Percentiles rank a stretch among this genome's conserved stretches.
phyloP scores from a whole-genome alignment of 2,797 vertebrate genomes.

The Falco rusticolus region DNA sequence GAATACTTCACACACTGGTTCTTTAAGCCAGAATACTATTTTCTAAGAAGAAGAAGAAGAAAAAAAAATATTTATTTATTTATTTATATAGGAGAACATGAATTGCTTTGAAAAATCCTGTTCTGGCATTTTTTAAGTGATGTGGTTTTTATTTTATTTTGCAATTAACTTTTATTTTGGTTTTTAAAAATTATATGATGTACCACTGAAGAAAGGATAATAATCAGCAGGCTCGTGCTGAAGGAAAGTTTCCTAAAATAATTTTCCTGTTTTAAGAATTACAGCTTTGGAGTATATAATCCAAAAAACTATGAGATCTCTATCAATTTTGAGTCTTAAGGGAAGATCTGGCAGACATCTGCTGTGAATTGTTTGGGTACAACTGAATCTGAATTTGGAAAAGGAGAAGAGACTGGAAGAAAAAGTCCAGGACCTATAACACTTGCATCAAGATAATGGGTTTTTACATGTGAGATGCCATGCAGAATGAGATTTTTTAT shows the following conservation, averaged over 20 bases:
- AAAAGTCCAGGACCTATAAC: background rate
- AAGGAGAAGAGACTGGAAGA: background rate
- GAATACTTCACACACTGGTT: background rate
- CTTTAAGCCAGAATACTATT: background rate
- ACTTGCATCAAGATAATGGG: accelerated
- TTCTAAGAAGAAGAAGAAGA: background rate
- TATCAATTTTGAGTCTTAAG: background rate
- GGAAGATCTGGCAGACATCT: background rate
- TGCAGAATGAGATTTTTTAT: background rate
- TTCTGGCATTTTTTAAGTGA: background rate
- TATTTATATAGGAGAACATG: accelerated
- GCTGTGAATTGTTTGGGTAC: background rate
- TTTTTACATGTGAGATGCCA: background rate
- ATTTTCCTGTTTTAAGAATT: background rate
- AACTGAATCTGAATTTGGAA: background rate
- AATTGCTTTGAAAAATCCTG: background rate
- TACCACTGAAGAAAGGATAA: background rate
- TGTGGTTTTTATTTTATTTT: background rate
- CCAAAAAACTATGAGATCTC: background rate
- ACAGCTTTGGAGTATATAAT: background rate
- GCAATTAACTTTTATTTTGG: background rate
- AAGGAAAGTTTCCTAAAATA: background rate
- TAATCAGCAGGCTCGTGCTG: background rate
- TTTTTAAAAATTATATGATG: background rate
- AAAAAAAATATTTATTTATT: background rate